Base-by-base conservation (phyloP, 2,113 vertebrate species). In the Mobula hypostoma region DNA sequence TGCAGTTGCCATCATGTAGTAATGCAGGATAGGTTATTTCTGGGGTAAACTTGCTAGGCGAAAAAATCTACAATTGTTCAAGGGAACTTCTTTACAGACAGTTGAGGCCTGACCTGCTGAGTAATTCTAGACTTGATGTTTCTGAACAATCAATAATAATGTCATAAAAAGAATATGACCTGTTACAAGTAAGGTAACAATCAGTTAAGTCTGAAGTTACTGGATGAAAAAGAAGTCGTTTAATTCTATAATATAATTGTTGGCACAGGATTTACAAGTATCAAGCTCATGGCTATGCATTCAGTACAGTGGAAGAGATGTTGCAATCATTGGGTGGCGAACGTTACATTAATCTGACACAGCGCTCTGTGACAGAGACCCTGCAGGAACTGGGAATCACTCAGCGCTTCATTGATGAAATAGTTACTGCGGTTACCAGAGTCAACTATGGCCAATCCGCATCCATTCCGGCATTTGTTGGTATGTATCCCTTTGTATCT, bases 291-390 rank as follows among this genome's bases (percentile, higher is more conserved):
- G 98, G 99, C 87, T 99, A 99, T 0, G 98, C 99, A 74, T 99
- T 99, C 97, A 98, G 98, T 78, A 98, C 98, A 0, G 97, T 98
- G 95, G 99, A 99, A 95, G 98, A 98, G 95, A 96, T 99, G 94
- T 96, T 99, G 94, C 97, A 96, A 94, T 99, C 98, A 0, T 97
- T 99, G 56, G 99, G 99, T 0, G 98, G 98, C 1, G 97, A 98
- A 0, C 96, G 97, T 94, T 99, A 99, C 0, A 95, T 99, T 95
- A 99, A 99, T 96, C 98, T 99, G 98, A 99, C 98, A 0, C 98
- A 96, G 61, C 97, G 97, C 94, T 98, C 98, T 0, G 97, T 99
- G 94, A 98, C 98, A 0, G 98, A 99, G 95, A 98, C 98, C 83
- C 95, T 99, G 95, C 96, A 99, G 95, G 98, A 99, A 96, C 97